phyloP scores from a whole-genome alignment of 2,113 vertebrate genomes.

The Oxyruncus cristatus region DNA sequence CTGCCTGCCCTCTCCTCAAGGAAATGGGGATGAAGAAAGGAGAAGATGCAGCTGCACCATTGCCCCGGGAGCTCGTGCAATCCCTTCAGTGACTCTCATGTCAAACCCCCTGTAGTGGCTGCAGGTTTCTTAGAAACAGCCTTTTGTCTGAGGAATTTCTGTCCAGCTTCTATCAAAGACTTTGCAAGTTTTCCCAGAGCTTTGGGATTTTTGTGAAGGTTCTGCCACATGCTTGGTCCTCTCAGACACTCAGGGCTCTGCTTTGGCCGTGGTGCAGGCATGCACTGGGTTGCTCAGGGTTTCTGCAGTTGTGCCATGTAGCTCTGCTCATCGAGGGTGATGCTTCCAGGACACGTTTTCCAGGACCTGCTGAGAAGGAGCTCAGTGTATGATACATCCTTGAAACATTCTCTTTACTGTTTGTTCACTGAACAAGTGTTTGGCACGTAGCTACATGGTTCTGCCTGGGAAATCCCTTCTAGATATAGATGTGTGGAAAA shows the following conservation, averaged over 20 bases:
- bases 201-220: neutral
- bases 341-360: neutral
- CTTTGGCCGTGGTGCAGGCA: accelerated
- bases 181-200: neutral
- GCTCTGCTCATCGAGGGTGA: neutral
- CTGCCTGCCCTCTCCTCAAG: accelerated
- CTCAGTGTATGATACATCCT: neutral
- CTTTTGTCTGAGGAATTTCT: neutral
- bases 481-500: neutral
- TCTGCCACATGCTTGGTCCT: neutral
- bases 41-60: neutral
- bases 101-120: accelerated
- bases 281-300: neutral
- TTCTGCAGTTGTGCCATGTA: neutral
- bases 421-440: neutral
- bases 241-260: accelerated
- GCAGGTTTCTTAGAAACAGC: neutral
- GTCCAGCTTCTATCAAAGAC: accelerated
- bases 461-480: neutral
- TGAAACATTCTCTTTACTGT: neutral
- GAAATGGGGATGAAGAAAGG: neutral
- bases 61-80: neutral
- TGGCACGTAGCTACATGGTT: neutral
- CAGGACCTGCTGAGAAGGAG: neutral
- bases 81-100: accelerated